Evolutionary conservation across 2,113 vertebrate genomes (phyloP), one percentile per base, ranked within the genome.

Genomic region (Aleadryas rufinucha): DNA sequence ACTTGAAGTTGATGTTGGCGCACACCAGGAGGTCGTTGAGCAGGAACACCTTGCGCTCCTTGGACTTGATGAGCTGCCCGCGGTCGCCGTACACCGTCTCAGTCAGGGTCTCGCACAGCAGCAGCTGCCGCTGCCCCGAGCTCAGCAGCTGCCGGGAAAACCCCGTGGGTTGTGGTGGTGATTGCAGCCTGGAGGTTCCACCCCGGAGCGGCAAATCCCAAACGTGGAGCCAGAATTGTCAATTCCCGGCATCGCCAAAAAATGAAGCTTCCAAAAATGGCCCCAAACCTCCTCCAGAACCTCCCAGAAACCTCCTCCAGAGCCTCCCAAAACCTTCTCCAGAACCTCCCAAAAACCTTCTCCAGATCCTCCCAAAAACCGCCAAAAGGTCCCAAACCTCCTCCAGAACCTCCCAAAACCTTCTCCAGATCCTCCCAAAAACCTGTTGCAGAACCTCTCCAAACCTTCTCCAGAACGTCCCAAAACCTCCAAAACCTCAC

Each of bases 1-100:
- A 99, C 99, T 99, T 99, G 98, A 99, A 98, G 97, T 99, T 99
- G 98, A 99, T 98, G 98, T 99, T 99, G 98, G 99, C 99, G 1
- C 99, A 99, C 90, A 99, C 97, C 91, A 99, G 97, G 68, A 98
- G 98, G 96, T 99, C 99, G 1, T 98, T 99, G 94, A 99, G 98
- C 89, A 99, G 98, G 97, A 99, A 99, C 95, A 99, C 98, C 87
- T 99, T 98, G 72, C 99, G 97, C 91, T 99, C 99, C 97, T 99
- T 99, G 28, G 99, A 99, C 95, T 99, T 99, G 96, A 99, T 98
- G 82, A 99, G 98, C 97, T 99, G 99, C 45, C 99, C 99, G 1
- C 98, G 98, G 61, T 99, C 99, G 0, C 99, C 98, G 0, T 98
- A 99, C 65, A 99, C 99, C 0, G 98, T 99, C 97, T 99, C 99